Conservation (phyloP, 2,797 vertebrate species). For the Ibycter americanus region DNA sequence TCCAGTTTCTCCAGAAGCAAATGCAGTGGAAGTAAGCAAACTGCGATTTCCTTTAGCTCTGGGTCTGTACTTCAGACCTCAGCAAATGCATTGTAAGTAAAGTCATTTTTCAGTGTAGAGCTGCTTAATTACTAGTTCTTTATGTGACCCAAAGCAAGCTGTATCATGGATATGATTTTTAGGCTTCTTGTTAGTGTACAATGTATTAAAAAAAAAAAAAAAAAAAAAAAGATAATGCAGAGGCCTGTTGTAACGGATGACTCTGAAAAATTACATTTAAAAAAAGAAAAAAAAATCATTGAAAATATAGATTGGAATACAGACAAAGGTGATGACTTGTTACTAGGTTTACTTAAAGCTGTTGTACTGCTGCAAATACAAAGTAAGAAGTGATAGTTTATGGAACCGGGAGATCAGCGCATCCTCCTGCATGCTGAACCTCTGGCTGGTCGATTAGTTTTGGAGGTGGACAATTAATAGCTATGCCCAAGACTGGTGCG, state of each 20-base stretch:
- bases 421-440: background rate
- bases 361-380: background rate
- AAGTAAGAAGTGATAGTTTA: background rate
- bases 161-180: background rate
- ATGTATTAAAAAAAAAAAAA: background rate
- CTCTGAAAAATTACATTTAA: background rate
- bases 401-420: fast-evolving
- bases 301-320: background rate
- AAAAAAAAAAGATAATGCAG: background rate
- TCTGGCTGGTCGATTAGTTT: background rate
- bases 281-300: background rate
- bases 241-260: background rate
- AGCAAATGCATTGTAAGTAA: background rate
- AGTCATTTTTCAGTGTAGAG: background rate
- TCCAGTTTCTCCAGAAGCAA: background rate
- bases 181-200: background rate
- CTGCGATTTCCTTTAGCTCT: background rate
- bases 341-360: background rate
- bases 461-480: background rate
- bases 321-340: background rate
- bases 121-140: background rate
- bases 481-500: background rate
- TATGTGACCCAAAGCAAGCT: background rate
- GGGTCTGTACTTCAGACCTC: background rate
- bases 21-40: background rate